These are phyloP conservation scores for Drosophila affinis DNA, from an alignment of 2,888 invertebrate genomes.

Conservation along the genomic window DNA sequence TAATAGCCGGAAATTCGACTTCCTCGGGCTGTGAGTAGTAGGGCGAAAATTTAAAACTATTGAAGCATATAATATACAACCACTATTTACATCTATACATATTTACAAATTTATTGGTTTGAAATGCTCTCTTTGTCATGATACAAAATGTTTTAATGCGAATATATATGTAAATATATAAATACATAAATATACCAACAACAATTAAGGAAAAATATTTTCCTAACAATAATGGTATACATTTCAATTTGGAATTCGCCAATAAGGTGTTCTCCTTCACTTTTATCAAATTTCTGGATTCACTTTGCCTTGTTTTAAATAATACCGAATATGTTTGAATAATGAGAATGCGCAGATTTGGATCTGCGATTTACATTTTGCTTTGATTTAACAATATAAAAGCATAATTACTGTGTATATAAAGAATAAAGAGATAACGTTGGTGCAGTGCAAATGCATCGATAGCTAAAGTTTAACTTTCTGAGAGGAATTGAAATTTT, in stretches of 20 bases:
- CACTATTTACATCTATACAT: slow-evolving; percentile 54
- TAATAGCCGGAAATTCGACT: no score
- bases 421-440: slow-evolving; percentile 57
- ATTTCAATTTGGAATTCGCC: slow-evolving; percentile 55
- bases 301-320: slow-evolving; percentile 34
- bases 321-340: slow-evolving; percentile 62
- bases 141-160: slow-evolving; percentile 61
- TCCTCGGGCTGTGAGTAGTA: no score
- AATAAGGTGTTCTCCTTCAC: slow-evolving; percentile 27
- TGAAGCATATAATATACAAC: neutral
- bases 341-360: slow-evolving; percentile 51
- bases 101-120: slow-evolving; percentile 73
- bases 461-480: slow-evolving; percentile 69
- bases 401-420: slow-evolving; percentile 64
- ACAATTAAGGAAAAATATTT: slow-evolving; percentile 53
- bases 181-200: slow-evolving; percentile 60
- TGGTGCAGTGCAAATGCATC: slow-evolving; percentile 48
- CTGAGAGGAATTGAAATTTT: slow-evolving; percentile 61
- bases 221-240: slow-evolving; percentile 51
- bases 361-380: slow-evolving; percentile 47
- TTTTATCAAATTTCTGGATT: slow-evolving; percentile 44
- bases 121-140: slow-evolving; percentile 61
- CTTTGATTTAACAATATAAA: slow-evolving; percentile 57
- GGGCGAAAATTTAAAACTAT: neutral
- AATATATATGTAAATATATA: slow-evolving; percentile 55